phyloP scores from a whole-genome alignment of 2,888 invertebrate genomes.

The Drosophila peninsularis region DNA sequence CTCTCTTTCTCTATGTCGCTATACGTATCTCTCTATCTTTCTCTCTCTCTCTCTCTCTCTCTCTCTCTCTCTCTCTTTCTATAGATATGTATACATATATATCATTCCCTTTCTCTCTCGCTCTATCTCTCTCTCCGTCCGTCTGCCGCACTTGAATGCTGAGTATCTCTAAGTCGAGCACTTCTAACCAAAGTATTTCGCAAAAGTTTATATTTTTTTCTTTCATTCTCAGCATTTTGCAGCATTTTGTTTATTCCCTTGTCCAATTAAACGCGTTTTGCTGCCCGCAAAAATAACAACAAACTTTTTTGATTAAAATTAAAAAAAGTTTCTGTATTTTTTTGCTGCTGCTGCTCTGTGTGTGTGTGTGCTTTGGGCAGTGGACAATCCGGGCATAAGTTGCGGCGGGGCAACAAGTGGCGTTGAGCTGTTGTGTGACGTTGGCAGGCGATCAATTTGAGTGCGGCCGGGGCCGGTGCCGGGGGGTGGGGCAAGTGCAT shows the following conservation, averaged over 20 bases:
- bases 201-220: background rate
- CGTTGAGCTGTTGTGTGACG: conserved; percentile 11
- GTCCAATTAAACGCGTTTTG: conserved; percentile 76
- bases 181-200: background rate
- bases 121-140: background rate
- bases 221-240: background rate
- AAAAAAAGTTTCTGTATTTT: conserved; percentile 55
- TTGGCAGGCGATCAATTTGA: conserved; percentile 10
- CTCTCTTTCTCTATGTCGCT: background rate
- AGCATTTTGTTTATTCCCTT: conserved; percentile 66
- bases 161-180: background rate
- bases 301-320: conserved; percentile 77
- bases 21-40: background rate
- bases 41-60: background rate
- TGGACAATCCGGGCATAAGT: conserved; percentile 37
- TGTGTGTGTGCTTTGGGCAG: conserved; percentile 23
- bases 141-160: background rate
- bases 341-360: conserved; percentile 17
- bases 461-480: background rate
- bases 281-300: conserved; percentile 59
- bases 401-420: conserved; percentile 59
- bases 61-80: background rate
- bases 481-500: conserved; percentile 40
- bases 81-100: no score
- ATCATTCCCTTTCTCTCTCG: background rate